phyloP scores from a whole-genome alignment of 2,888 invertebrate species.

The Zygothrica quintamaculata region DNA sequence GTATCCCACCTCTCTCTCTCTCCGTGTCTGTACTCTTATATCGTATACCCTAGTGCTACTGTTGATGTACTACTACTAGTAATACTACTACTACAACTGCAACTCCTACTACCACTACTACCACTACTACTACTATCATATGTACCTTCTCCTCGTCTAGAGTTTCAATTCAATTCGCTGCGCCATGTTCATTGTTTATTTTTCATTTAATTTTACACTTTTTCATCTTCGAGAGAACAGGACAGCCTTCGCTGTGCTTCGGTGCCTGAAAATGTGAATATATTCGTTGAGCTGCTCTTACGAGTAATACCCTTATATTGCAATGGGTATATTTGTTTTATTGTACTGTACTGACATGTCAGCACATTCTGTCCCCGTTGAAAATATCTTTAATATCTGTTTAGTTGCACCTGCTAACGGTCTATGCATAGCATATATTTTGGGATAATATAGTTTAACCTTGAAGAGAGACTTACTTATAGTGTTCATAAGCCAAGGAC shows the following conservation, averaged over 20 bases:
- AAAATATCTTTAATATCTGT: no score
- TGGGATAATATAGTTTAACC: no score
- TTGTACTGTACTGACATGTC: slow-evolving; percentile 1
- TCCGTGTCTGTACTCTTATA: no score
- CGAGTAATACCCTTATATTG: background rate
- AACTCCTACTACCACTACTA: background rate
- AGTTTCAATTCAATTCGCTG: slow-evolving; percentile 76
- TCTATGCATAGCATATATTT: no score
- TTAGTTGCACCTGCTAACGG: no score
- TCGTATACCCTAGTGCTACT: no score
- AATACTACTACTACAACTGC: slow-evolving; percentile 3
- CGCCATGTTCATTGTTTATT: slow-evolving; percentile 78
- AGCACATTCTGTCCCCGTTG: no score
- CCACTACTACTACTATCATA: slow-evolving; percentile 9
- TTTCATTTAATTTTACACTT: slow-evolving; percentile 78
- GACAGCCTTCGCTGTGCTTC: slow-evolving; percentile 1
- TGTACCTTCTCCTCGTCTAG: slow-evolving; percentile 15
- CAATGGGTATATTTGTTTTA: slow-evolving; percentile 7
- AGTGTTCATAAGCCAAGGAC: slow-evolving; percentile 24
- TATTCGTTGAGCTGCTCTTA: no score
- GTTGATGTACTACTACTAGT: no score
- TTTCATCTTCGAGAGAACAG: slow-evolving; percentile 50
- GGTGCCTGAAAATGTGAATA: no score
- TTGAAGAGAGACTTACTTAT: slow-evolving; percentile 5
- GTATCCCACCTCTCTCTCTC: background rate